A percentile compares a stretch with the other conserved stretches of the same genome.
Evolutionary conservation across 2,797 vertebrate genomes (phyloP).

Genomic region (Sphenopsis melanotis): DNA sequence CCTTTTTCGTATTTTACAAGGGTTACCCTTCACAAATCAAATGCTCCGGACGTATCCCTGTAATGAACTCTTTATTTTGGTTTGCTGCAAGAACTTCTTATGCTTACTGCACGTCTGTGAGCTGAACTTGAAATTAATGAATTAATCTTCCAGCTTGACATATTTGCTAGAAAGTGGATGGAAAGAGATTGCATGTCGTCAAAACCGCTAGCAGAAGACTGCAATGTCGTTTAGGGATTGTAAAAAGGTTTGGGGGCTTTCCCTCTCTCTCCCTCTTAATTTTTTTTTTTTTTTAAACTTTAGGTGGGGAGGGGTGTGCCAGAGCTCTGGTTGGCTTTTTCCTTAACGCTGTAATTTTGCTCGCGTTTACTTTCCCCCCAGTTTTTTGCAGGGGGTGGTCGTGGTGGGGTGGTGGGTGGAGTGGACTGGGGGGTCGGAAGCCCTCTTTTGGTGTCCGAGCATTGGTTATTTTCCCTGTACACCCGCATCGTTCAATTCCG

Average conservation of each 20-base stretch:
- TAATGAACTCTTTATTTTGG: conserved; percentile 78
- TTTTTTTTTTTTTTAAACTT: not conserved
- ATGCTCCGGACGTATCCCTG: conserved; percentile 65
- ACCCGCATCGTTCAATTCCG: not conserved
- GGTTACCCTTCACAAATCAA: conserved; percentile 77
- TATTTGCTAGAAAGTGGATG: conserved; percentile 66
- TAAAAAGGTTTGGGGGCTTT: conserved; percentile 45
- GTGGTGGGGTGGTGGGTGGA: not conserved
- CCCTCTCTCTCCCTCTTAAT: not conserved
- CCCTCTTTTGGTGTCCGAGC: not conserved
- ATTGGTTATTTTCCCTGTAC: not conserved
- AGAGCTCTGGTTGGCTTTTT: conserved; percentile 39
- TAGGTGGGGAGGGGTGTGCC: not conserved
- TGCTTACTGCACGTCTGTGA: conserved; percentile 50
- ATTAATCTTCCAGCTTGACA: conserved; percentile 67
- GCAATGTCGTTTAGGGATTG: conserved; percentile 36
- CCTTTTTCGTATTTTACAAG: conserved; percentile 69
- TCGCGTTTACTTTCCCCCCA: not conserved
- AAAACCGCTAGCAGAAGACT: conserved; percentile 34
- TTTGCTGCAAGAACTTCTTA: conserved; percentile 72
- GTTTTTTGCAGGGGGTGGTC: not conserved
- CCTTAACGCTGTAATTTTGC: not conserved
- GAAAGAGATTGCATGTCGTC: conserved; percentile 54
- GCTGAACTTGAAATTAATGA: conserved; percentile 73
- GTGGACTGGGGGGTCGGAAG: not conserved